phyloP scores from a whole-genome alignment of 2,113 vertebrate species.

The Regulus satrapa region DNA sequence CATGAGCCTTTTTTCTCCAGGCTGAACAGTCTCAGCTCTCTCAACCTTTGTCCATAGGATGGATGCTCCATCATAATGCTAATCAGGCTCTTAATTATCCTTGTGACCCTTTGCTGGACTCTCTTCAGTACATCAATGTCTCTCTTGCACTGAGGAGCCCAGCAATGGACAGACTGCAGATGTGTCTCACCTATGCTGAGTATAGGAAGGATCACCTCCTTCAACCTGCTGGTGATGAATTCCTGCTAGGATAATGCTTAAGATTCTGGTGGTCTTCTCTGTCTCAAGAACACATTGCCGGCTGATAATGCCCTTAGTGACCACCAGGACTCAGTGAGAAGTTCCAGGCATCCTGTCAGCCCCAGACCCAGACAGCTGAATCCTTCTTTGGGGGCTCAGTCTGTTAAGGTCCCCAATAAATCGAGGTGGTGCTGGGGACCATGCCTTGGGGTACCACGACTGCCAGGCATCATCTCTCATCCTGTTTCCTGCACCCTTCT shows the following conservation, averaged over 20 bases:
- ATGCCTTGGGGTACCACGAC: too few species aligned
- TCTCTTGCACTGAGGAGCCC: neutral
- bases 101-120: neutral
- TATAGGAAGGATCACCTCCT: neutral
- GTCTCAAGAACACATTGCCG: neutral
- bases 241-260: neutral
- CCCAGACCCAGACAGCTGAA: neutral
- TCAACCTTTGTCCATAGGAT: neutral
- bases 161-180: neutral
- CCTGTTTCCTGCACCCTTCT: neutral
- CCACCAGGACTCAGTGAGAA: neutral
- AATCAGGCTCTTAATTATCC: neutral
- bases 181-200: neutral
- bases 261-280: neutral
- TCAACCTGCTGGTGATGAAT: neutral
- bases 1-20: neutral
- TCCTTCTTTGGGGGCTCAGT: accelerated
- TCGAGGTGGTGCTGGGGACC: neutral
- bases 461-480: neutral
- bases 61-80: neutral
- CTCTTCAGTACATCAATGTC: neutral
- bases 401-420: neutral
- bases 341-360: neutral
- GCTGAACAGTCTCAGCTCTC: neutral
- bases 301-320: neutral